Evolutionary conservation across 2,888 invertebrate species (phyloP).

Genomic region (Diploptera punctata): DNA sequence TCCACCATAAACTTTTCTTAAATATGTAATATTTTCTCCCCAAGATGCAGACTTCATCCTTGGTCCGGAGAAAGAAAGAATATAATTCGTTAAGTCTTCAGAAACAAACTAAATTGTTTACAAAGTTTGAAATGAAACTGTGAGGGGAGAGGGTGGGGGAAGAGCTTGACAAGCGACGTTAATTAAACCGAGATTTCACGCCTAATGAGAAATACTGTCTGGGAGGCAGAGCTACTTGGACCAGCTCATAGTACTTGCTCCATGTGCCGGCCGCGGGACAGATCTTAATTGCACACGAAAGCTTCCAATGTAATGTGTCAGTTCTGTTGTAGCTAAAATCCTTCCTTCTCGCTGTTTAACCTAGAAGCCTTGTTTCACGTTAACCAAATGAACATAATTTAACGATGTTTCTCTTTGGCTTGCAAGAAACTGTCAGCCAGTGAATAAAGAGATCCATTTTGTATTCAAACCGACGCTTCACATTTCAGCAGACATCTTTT

Average conservation of each 20-base stretch:
- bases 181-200: constrained; percentile 41
- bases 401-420: too few species aligned
- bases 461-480: too few species aligned
- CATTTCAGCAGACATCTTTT: too few species aligned
- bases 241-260: not conserved
- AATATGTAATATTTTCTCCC: constrained; percentile 5
- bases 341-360: not conserved
- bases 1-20: too few species aligned
- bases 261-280: constrained; percentile 28
- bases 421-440: too few species aligned
- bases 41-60: not conserved
- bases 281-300: constrained; percentile 35
- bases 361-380: too few species aligned
- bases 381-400: too few species aligned
- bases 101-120: constrained; percentile 29
- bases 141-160: not conserved
- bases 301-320: constrained; percentile 22
- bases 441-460: too few species aligned
- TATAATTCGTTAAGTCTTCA: constrained; percentile 16
- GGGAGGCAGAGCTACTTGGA: not conserved
- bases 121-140: constrained; percentile 33
- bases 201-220: constrained; percentile 37
- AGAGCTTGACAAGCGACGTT: constrained; percentile 27
- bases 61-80: not conserved
- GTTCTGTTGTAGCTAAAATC: not conserved